phyloP scores from a whole-genome alignment of 2,888 invertebrate genomes.

The Eurytoma adleriae region DNA sequence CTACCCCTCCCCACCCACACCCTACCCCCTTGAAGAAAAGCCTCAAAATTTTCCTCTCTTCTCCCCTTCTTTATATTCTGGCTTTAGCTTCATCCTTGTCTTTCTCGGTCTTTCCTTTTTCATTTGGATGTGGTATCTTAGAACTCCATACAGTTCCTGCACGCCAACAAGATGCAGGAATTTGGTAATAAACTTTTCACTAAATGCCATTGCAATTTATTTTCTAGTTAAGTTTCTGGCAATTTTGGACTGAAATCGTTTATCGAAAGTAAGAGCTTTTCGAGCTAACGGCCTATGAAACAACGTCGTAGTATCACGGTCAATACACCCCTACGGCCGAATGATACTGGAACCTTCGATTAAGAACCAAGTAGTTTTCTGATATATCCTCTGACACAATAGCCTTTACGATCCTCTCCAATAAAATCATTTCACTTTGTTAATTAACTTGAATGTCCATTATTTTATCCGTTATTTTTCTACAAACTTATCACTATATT shows the following conservation, averaged over 20 bases:
- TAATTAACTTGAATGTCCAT: constrained; percentile 7
- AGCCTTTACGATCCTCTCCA: constrained; percentile 53
- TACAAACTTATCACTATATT: not conserved
- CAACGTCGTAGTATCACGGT: constrained; percentile 58
- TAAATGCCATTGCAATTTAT: constrained; percentile 33
- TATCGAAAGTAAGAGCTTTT: constrained; percentile 62
- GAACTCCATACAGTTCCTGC: constrained; percentile 3
- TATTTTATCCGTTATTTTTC: not conserved
- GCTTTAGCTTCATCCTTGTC: not conserved
- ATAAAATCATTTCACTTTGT: constrained; percentile 55
- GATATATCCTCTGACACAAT: constrained; percentile 65
- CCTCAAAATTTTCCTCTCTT: constrained; percentile 49
- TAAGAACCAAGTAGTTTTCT: constrained; percentile 63
- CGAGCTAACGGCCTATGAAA: constrained; percentile 68
- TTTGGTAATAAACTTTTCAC: too few relatives aligned
- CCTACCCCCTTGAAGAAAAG: constrained; percentile 39
- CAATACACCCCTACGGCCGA: constrained; percentile 63
- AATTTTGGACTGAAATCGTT: constrained; percentile 36
- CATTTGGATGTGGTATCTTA: constrained; percentile 37
- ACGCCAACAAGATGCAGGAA: not conserved
- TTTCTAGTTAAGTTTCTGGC: too few relatives aligned
- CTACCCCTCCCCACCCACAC: constrained; percentile 59
- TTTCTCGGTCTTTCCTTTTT: not conserved
- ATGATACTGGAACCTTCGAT: constrained; percentile 67
- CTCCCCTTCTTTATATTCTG: constrained; percentile 23